phyloP scores from a whole-genome alignment of 2,888 invertebrate genomes.

The Horisme vitalbata region DNA sequence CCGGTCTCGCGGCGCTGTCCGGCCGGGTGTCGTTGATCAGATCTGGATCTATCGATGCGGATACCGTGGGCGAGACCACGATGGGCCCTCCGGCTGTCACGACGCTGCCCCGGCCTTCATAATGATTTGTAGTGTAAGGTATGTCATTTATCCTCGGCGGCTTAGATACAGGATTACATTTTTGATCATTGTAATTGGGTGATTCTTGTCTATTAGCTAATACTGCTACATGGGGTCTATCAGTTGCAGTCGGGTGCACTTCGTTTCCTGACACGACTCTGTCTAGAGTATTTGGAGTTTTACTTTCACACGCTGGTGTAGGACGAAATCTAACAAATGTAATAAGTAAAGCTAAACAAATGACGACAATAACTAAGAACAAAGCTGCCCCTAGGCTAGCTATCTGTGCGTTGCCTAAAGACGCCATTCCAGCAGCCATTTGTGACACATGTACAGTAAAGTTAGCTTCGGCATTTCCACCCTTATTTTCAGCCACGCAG shows the following conservation, averaged over 20 bases:
- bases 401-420: constrained; percentile 92
- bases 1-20: constrained; percentile 82
- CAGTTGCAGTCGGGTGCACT: constrained; percentile 72
- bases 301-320: constrained; percentile 88
- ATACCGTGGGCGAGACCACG: constrained; percentile 89
- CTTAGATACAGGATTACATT: constrained; percentile 87
- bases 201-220: constrained; percentile 80
- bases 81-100: constrained; percentile 85
- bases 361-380: constrained; percentile 89
- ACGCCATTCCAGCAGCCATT: constrained; percentile 90
- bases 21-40: constrained; percentile 92
- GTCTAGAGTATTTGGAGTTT: constrained; percentile 89
- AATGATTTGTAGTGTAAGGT: constrained; percentile 86
- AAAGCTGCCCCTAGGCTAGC: constrained; percentile 92
- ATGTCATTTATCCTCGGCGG: constrained; percentile 87
- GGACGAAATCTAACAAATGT: constrained; percentile 88
- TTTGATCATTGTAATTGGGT: constrained; percentile 62
- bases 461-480: constrained; percentile 93
- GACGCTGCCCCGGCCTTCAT: constrained; percentile 86
- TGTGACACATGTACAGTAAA: constrained; percentile 93
- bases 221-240: constrained; percentile 81
- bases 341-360: constrained; percentile 87
- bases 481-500: constrained; percentile 95
- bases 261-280: constrained; percentile 86
- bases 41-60: constrained; percentile 91